These are phyloP conservation scores for Frieseomelitta varia DNA, from an alignment of 1,140 invertebrate genomes.

Conservation along the genomic window DNA sequence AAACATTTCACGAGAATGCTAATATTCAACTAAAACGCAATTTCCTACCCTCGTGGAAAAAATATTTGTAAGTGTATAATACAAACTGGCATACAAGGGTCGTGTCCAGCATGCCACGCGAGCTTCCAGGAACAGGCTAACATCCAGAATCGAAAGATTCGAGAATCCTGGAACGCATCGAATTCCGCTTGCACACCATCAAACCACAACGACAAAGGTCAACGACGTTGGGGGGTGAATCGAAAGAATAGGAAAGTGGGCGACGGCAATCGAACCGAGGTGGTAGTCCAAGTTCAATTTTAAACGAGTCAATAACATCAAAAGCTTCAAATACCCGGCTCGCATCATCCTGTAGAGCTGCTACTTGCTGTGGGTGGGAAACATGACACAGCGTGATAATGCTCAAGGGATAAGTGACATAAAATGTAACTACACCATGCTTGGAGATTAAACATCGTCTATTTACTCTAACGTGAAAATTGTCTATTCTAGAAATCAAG, in stretches of 20 bases:
- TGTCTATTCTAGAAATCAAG: background rate
- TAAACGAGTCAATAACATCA: conserved; percentile 79
- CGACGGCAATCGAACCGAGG: conserved; percentile 21
- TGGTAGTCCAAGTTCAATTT: conserved; percentile 65
- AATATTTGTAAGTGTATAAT: background rate
- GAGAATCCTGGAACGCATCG: conserved; percentile 42
- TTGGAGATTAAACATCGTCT: background rate
- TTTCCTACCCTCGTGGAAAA: background rate
- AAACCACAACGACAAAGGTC: conserved; percentile 25
- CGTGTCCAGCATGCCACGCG: conserved; percentile 75
- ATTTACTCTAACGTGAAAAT: background rate
- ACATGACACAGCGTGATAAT: background rate
- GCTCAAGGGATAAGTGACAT: background rate
- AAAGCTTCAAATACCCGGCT: conserved; percentile 78
- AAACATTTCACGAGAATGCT: background rate
- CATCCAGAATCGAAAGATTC: conserved; percentile 66
- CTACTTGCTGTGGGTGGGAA: conserved; percentile 18
- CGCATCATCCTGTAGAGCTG: conserved; percentile 65
- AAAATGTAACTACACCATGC: background rate
- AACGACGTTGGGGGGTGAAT: background rate
- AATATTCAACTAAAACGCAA: background rate
- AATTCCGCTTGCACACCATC: conserved; percentile 41
- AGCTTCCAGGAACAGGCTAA: conserved; percentile 76
- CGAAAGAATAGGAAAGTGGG: conserved; percentile 8
- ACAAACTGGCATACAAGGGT: conserved; percentile 61